Conservation (phyloP, 2,888 invertebrate species). For the Epirrita christyi region DNA sequence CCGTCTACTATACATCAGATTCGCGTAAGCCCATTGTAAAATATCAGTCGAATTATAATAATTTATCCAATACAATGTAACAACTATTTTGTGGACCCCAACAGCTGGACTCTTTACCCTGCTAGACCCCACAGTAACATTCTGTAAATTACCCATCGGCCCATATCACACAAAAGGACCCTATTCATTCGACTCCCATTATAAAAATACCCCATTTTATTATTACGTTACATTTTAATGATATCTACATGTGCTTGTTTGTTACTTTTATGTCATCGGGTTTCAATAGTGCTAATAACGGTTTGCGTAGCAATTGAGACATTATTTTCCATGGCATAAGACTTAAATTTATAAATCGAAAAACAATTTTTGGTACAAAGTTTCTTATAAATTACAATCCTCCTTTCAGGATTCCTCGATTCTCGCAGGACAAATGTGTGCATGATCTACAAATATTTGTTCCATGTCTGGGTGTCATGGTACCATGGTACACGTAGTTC, state of each 20-base stretch:
- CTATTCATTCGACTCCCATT: conserved; percentile 75
- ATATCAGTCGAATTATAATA: conserved; percentile 70
- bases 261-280: conserved; percentile 44
- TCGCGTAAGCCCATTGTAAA: conserved; percentile 54
- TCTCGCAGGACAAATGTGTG: too few species aligned
- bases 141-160: conserved; percentile 70
- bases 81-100: conserved; percentile 58
- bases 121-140: conserved; percentile 53
- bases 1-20: conserved; percentile 47
- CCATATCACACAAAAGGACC: conserved; percentile 60
- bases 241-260: conserved; percentile 57
- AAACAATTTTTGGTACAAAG: too few species aligned
- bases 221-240: conserved; percentile 80
- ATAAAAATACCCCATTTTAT: conserved; percentile 72
- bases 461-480: too few species aligned
- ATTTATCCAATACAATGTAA: conserved; percentile 72
- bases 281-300: not conserved
- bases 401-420: too few species aligned
- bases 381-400: too few species aligned
- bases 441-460: too few species aligned
- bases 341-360: too few species aligned
- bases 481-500: too few species aligned
- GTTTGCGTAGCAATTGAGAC: not conserved
- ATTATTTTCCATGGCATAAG: not conserved
- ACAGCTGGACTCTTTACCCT: conserved; percentile 48